Percentiles rank a stretch among this genome's conserved stretches.
These are phyloP conservation scores for Scortum barcoo DNA, from an alignment of 2,113 vertebrate species.

Conservation along the genomic window DNA sequence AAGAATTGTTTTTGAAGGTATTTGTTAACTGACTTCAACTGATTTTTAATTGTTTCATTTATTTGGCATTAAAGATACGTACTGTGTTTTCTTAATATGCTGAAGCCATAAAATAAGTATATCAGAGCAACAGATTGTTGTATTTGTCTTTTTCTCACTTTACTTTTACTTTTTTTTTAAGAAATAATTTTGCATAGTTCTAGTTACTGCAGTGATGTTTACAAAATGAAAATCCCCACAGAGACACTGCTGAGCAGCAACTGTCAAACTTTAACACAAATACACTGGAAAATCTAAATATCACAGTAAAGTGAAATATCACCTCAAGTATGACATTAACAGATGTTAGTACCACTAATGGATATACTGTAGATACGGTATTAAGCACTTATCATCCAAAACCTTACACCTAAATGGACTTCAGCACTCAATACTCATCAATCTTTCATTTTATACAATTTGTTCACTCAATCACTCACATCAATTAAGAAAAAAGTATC, in stretches of 20 bases:
- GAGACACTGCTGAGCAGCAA: not conserved
- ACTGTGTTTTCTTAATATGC: not conserved
- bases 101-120: not conserved
- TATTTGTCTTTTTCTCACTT: not conserved
- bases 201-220: not conserved
- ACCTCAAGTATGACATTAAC: conserved; percentile 13
- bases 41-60: not conserved
- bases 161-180: not conserved
- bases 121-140: not conserved
- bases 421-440: conserved; percentile 50
- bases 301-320: not conserved
- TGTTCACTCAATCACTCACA: conserved; percentile 3
- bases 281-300: not conserved
- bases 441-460: conserved; percentile 49
- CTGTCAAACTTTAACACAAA: conserved; percentile 3
- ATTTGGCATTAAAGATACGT: not conserved
- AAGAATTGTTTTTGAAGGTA: not conserved
- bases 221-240: not conserved
- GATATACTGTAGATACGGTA: conserved; percentile 1
- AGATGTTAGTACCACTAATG: conserved; percentile 7
- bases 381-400: conserved; percentile 36
- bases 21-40: not conserved
- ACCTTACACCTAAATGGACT: conserved; percentile 39
- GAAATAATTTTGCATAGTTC: not conserved
- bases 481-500: conserved; percentile 34